A percentile compares a stretch with the other conserved stretches of the same genome.
These are phyloP conservation scores for Sebastes diploproa DNA, from an alignment of 2,797 vertebrate species.

Conservation along the genomic window DNA sequence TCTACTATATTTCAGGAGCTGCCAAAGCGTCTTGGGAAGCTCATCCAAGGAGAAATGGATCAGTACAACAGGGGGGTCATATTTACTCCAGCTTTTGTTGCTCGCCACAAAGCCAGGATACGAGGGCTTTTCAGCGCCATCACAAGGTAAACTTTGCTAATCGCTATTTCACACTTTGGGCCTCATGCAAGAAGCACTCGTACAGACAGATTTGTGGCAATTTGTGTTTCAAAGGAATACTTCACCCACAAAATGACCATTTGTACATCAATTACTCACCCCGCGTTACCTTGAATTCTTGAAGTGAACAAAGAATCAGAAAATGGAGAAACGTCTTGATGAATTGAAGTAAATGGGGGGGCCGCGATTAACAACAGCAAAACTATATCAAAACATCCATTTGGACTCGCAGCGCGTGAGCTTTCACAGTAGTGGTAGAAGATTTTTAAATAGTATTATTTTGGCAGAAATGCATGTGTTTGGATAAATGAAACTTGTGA, in stretches of 20 bases:
- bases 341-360: too few species aligned
- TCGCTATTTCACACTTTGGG: neutral
- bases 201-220: neutral
- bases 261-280: too few species aligned
- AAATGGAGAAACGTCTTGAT: too few species aligned
- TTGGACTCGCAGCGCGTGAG: too few species aligned
- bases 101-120: slow-evolving; percentile 92
- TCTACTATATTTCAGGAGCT: slow-evolving; percentile 79
- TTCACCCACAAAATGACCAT: neutral
- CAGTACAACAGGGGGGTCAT: slow-evolving; percentile 91
- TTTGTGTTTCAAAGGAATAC: neutral
- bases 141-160: slow-evolving; percentile 81
- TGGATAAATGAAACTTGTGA: neutral
- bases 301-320: too few species aligned
- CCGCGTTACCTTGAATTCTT: too few species aligned
- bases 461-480: neutral
- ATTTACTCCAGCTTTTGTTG: slow-evolving; percentile 92
- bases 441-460: neutral
- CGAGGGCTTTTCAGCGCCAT: slow-evolving; percentile 93
- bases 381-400: too few species aligned
- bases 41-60: slow-evolving; percentile 92
- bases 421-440: too few species aligned
- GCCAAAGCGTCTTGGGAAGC: slow-evolving; percentile 86
- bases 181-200: neutral
- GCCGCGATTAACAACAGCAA: too few species aligned